Evolutionary conservation across 2,797 vertebrate genomes (phyloP).

Genomic region (Dryobates pubescens): DNA sequence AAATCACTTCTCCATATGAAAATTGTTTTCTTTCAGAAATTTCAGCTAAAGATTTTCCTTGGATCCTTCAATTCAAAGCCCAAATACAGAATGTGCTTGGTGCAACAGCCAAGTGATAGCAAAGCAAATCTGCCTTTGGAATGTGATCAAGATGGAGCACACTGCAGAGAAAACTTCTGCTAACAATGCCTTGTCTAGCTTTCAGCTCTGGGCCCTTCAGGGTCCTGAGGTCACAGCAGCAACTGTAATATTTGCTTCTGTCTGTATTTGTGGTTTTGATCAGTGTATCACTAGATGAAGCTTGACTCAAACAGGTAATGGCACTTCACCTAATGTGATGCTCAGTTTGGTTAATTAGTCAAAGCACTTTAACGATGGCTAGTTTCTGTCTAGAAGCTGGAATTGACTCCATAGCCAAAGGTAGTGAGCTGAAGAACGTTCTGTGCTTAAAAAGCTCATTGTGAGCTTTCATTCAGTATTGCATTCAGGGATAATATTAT

Average conservation of each 20-base stretch:
- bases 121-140: not conserved
- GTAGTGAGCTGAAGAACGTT: not conserved
- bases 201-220: not conserved
- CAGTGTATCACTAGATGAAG: not conserved
- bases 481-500: not conserved
- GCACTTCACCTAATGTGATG: not conserved
- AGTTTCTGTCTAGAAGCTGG: not conserved
- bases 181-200: accelerated
- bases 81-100: accelerated
- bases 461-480: not conserved
- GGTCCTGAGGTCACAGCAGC: not conserved
- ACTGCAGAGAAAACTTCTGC: not conserved
- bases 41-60: not conserved
- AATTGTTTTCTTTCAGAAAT: not conserved
- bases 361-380: not conserved
- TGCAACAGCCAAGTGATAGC: not conserved
- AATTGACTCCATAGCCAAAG: not conserved
- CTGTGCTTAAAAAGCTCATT: not conserved
- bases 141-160: not conserved
- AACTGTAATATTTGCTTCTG: not conserved
- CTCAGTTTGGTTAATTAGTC: not conserved
- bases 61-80: not conserved
- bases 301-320: not conserved
- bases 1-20: not conserved
- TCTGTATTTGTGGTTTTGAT: not conserved